Conservation (phyloP, 2,113 vertebrate species). For the Potamarius usumacintae region DNA sequence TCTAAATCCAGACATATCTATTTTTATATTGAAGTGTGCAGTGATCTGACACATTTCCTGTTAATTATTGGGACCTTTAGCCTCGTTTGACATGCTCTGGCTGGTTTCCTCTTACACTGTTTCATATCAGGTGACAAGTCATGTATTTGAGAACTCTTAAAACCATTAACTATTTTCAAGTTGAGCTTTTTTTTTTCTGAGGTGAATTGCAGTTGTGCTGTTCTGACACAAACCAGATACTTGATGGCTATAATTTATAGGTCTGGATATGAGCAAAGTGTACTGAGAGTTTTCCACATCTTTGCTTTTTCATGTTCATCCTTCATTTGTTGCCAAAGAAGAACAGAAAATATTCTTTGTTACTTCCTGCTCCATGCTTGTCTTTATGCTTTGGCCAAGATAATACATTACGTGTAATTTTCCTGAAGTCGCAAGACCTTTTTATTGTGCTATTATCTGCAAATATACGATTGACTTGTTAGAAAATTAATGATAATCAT, state of each 20-base stretch:
- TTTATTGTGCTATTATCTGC: background rate
- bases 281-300: slow-evolving; percentile 13
- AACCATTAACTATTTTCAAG: slow-evolving; percentile 24
- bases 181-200: background rate
- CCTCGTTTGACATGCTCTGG: slow-evolving; percentile 19
- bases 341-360: slow-evolving; percentile 19
- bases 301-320: slow-evolving; percentile 22
- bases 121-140: slow-evolving; percentile 36
- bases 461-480: background rate
- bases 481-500: background rate
- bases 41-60: slow-evolving; percentile 27
- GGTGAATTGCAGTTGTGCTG: slow-evolving; percentile 27
- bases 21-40: slow-evolving; percentile 1
- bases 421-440: background rate
- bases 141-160: slow-evolving; percentile 21
- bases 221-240: slow-evolving; percentile 37
- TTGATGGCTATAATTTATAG: slow-evolving; percentile 11
- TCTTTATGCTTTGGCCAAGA: background rate
- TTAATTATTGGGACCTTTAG: slow-evolving; percentile 12
- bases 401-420: background rate
- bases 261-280: slow-evolving; percentile 38
- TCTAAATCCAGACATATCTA: background rate
- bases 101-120: slow-evolving; percentile 17
- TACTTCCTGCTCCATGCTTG: background rate
- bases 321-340: slow-evolving; percentile 35